A percentile compares a stretch with the other conserved stretches of the same genome.
Evolutionary conservation across 2,113 vertebrate species (phyloP).

Genomic region (Ptilonorhynchus violaceus): DNA sequence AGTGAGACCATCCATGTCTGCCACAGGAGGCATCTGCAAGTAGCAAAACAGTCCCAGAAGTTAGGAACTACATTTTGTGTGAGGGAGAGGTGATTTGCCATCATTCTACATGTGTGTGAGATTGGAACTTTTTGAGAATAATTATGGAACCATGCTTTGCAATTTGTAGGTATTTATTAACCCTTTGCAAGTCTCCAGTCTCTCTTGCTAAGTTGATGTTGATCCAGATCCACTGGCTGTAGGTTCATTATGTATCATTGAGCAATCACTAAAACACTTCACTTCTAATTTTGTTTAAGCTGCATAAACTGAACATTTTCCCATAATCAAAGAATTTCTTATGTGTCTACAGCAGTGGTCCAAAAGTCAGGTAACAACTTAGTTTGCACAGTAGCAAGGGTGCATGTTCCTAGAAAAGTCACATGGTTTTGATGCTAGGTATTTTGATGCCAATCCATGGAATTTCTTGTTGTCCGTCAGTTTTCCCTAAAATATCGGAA

Average conservation of each 20-base stretch:
- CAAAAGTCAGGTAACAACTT: neutral
- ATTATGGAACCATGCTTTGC: neutral
- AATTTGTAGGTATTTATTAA: neutral
- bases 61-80: neutral
- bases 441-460: neutral
- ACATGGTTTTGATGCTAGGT: neutral
- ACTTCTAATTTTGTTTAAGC: neutral
- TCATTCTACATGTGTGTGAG: accelerated
- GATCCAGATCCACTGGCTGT: no score
- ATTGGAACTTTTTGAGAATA: neutral
- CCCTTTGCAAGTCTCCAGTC: neutral
- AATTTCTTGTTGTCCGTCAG: neutral
- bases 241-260: neutral
- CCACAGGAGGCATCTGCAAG: neutral
- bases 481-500: neutral
- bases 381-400: neutral
- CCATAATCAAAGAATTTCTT: neutral
- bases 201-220: neutral
- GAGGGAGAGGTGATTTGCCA: neutral
- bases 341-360: neutral
- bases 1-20: neutral
- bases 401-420: neutral
- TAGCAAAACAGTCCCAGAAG: neutral
- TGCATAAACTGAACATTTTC: neutral
- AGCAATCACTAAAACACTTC: neutral